Conservation (phyloP, 2,797 vertebrate species). For the Coendou prehensilis region DNA sequence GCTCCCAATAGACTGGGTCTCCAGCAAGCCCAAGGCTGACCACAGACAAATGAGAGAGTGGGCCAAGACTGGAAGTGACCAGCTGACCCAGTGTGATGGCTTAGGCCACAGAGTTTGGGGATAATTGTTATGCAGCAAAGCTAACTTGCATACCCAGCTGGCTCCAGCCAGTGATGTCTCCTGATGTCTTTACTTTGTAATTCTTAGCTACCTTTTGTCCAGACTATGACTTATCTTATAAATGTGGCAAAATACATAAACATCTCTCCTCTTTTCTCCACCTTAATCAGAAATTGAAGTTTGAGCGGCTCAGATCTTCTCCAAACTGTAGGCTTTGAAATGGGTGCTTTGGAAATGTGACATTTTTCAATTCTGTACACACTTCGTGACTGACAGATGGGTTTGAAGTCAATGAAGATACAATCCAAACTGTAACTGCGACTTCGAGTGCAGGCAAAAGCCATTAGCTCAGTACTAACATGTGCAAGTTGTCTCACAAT, state of each 20-base stretch:
- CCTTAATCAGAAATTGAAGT: conserved; percentile 2
- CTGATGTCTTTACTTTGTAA: conserved; percentile 22
- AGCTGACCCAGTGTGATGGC: not conserved
- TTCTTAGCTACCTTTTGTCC: not conserved
- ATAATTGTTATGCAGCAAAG: not conserved
- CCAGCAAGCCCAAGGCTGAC: not conserved
- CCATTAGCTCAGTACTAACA: conserved; percentile 42
- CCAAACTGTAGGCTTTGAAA: not conserved
- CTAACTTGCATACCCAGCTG: not conserved
- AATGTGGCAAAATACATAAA: not conserved
- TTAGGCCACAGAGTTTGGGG: not conserved
- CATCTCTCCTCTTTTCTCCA: not conserved
- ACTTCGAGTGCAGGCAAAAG: conserved; percentile 42
- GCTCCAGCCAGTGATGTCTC: not conserved
- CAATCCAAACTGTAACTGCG: not conserved
- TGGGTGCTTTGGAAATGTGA: conserved; percentile 35
- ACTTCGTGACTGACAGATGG: conserved; percentile 38
- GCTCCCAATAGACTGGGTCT: not conserved
- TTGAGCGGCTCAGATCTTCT: not conserved
- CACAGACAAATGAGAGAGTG: not conserved
- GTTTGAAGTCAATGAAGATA: conserved; percentile 69
- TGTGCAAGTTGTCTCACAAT: not conserved
- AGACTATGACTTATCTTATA: not conserved
- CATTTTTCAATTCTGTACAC: conserved; percentile 30
- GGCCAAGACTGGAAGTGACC: not conserved